These are phyloP conservation scores for Melanitta fusca DNA, from an alignment of 2,797 vertebrate species.

Conservation along the genomic window DNA sequence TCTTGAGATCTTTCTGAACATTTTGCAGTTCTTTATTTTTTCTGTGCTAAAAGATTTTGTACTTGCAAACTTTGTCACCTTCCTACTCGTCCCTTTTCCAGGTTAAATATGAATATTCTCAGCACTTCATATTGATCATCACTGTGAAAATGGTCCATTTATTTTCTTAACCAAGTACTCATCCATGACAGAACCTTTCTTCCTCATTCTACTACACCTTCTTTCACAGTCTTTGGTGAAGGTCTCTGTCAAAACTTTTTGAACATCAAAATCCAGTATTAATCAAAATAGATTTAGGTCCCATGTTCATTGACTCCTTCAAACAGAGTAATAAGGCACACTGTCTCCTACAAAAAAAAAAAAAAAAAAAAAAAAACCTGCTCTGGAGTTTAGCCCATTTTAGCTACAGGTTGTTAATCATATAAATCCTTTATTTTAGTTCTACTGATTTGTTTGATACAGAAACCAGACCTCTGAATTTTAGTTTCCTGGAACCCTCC, in stretches of 20 bases:
- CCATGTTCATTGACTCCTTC: neutral
- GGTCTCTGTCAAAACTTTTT: neutral
- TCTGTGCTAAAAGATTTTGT: constrained; percentile 52
- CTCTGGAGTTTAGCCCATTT: neutral
- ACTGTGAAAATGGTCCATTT: constrained; percentile 35
- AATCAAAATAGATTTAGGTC: constrained; percentile 31
- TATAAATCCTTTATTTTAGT: neutral
- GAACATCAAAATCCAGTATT: constrained; percentile 26
- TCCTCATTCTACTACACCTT: neutral
- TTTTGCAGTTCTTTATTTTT: constrained; percentile 48
- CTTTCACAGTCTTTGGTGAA: neutral
- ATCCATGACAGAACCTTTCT: constrained; percentile 22
- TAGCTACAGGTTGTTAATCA: neutral
- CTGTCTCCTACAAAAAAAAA: neutral
- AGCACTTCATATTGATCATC: constrained; percentile 14
- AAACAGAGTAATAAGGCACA: neutral
- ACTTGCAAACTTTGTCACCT: constrained; percentile 59
- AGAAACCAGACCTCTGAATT: neutral
- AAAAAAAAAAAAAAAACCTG: neutral
- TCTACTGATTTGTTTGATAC: neutral
- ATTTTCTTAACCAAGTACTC: constrained; percentile 41
- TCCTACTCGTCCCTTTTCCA: constrained; percentile 51
- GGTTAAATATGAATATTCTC: constrained; percentile 51
- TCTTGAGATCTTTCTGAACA: constrained; percentile 41
- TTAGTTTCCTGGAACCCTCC: neutral